Evolutionary conservation across 2,113 vertebrate species (phyloP), one percentile per base, ranked within the genome.

Genomic region (Procapra przewalskii): DNA sequence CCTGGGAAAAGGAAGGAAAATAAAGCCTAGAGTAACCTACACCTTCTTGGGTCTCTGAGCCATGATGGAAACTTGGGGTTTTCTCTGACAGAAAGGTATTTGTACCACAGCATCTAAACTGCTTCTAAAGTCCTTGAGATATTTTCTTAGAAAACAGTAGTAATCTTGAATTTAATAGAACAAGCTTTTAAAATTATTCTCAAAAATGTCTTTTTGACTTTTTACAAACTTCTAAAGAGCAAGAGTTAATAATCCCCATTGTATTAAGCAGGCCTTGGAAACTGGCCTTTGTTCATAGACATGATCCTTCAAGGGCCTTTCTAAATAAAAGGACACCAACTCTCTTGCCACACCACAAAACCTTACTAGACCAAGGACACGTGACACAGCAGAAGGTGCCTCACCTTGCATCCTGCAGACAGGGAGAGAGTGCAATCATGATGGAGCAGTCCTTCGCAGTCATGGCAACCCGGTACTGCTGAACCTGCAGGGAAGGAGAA

Each of bases 401-500:
- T 99, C 97, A 99, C 99, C 99, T 99, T 93, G 99, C 99, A 1
- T 99, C 99, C 97, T 99, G 99, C 31, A 98, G 98, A 64, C 99
- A 99, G 19, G 99, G 99, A 6, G 99, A 99, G 16, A 99, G 99
- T 4, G 99, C 98, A 1, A 99, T 99, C 99, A 99, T 99, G 97
- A 99, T 99, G 94, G 99, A 99, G 98, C 99, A 99, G 98, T 99
- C 99, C 96, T 99, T 99, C 36, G 99, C 99, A 0, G 99, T 99
- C 99, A 99, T 99, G 82, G 99, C 99, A 7, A 99, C 99, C 75
- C 99, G 99, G 98, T 99, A 99, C 98, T 99, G 99, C 95, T 99
- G 99, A 95, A 99, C 99, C 99, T 99, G 88, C 0, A 12, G 67
- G 45, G 93, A 59, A 45, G 27, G 4, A 55, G 1, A 25, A 5